A percentile compares a stretch with the other conserved stretches of the same genome.
Conservation (phyloP, 2,113 vertebrate species). For the Ginglymostoma cirratum region DNA sequence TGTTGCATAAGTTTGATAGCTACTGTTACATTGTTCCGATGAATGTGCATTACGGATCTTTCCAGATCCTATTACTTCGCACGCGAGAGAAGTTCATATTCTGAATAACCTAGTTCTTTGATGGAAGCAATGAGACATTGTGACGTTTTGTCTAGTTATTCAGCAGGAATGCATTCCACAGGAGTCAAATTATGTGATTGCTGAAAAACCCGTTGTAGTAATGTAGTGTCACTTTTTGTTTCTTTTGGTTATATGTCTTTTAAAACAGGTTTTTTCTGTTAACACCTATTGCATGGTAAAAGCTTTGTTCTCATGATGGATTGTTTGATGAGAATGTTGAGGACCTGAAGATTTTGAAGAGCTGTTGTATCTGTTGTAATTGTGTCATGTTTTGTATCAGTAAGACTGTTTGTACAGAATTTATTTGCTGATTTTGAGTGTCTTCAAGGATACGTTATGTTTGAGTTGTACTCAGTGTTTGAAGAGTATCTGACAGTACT, state of each 20-base stretch:
- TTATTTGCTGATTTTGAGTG: constrained; percentile 8
- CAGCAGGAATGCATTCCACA: not conserved
- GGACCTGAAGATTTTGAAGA: not conserved
- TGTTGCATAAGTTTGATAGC: not conserved
- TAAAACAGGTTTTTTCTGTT: not conserved
- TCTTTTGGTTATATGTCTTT: not conserved
- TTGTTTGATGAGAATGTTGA: constrained; percentile 11
- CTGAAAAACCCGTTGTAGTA: not conserved
- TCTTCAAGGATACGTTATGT: constrained; percentile 17
- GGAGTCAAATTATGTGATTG: not conserved
- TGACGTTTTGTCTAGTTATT: not conserved
- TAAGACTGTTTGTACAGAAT: constrained; percentile 19
- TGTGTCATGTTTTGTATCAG: constrained; percentile 33
- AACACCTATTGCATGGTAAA: not conserved
- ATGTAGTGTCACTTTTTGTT: not conserved
- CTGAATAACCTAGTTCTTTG: not conserved
- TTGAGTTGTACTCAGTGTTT: constrained; percentile 24
- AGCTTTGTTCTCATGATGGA: not conserved
- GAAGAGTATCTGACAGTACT: constrained; percentile 18
- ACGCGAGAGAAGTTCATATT: not conserved
- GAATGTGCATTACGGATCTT: not conserved
- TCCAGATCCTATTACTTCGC: not conserved
- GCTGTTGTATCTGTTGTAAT: constrained; percentile 18
- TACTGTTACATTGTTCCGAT: not conserved
- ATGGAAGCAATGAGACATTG: not conserved